These are phyloP conservation scores for Calidris pugnax DNA, from an alignment of 2,113 vertebrate species.

Conservation along the genomic window DNA sequence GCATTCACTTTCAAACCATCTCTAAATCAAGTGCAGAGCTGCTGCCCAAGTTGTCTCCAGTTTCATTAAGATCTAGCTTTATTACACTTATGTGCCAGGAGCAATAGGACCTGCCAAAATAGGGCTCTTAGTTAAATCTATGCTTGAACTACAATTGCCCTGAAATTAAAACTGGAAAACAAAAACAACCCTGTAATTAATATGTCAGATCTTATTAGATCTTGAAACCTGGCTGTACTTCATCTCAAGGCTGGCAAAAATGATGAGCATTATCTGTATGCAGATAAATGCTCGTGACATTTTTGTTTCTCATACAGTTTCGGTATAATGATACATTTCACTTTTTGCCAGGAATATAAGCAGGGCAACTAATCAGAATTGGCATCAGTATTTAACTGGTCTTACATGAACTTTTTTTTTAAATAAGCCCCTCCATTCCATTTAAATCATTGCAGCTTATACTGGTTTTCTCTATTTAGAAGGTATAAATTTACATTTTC, in stretches of 20 bases:
- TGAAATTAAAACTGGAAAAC: constrained; percentile 57
- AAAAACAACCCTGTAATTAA: constrained; percentile 57
- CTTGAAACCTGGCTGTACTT: not conserved
- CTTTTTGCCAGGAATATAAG: not conserved
- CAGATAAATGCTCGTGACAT: not conserved
- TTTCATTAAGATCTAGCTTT: constrained; percentile 26
- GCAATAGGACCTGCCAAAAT: not conserved
- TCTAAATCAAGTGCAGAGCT: not conserved
- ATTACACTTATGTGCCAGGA: not conserved
- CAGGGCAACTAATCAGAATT: not conserved
- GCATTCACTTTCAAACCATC: not conserved
- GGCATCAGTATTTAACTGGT: not conserved
- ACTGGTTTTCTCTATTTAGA: not conserved
- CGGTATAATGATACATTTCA: not conserved
- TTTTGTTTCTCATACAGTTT: not conserved
- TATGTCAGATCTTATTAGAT: constrained; percentile 38
- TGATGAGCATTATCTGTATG: not conserved
- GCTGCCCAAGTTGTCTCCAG: not conserved
- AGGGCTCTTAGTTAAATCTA: constrained; percentile 3
- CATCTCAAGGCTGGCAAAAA: not conserved
- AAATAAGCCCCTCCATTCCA: not conserved
- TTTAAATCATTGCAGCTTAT: not conserved
- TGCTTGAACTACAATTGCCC: constrained; percentile 20
- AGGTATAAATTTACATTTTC: not conserved
- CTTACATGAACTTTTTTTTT: not conserved